These are phyloP conservation scores for Pantherophis vulpinus DNA, from an alignment of 2,797 vertebrate genomes.

Conservation along the genomic window DNA sequence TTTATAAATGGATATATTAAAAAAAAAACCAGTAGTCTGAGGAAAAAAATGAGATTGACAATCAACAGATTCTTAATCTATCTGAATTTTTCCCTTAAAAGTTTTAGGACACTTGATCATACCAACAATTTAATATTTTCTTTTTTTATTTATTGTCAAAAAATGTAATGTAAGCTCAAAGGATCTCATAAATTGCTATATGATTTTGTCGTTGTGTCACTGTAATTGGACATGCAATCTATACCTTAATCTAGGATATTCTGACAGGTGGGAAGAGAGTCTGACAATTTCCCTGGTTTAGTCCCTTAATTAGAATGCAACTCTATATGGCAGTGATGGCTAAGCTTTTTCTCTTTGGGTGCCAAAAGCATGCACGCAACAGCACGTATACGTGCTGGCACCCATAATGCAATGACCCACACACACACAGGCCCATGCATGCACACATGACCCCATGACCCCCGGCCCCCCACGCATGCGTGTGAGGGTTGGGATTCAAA, in stretches of 20 bases:
- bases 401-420: too few relatives aligned
- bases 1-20: not conserved
- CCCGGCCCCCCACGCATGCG: too few relatives aligned
- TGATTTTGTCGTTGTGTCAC: not conserved
- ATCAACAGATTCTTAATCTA: not conserved
- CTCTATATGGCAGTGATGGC: too few relatives aligned
- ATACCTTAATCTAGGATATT: not conserved
- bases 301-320: not conserved
- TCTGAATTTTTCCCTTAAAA: not conserved
- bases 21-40: not conserved
- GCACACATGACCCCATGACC: too few relatives aligned
- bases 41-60: not conserved
- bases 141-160: not conserved
- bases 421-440: too few relatives aligned
- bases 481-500: too few relatives aligned
- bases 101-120: not conserved
- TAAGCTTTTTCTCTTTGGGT: too few relatives aligned
- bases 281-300: not conserved
- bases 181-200: not conserved
- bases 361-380: too few relatives aligned
- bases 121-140: not conserved
- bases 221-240: not conserved
- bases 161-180: not conserved
- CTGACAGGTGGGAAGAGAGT: not conserved
- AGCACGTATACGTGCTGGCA: too few relatives aligned